Percentiles rank a stretch among this genome's conserved stretches.
Conservation (phyloP, 1,140 invertebrate species). For the Odontomachus brunneus region DNA sequence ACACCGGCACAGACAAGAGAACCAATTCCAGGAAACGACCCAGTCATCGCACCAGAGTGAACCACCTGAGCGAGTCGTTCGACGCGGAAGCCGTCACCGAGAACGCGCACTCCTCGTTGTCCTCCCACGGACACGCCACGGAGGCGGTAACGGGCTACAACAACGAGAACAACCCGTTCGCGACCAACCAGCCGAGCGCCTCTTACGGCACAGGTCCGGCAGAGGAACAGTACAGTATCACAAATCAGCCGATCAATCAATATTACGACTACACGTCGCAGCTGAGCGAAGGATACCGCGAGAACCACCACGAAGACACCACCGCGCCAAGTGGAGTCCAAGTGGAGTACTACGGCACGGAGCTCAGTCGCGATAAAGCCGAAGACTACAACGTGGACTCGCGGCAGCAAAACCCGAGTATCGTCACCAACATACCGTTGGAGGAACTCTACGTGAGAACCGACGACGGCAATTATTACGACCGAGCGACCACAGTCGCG, state of each 20-base stretch:
- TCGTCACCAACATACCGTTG: conserved; percentile 65
- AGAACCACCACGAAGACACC: conserved; percentile 37
- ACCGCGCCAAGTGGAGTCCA: conserved; percentile 45
- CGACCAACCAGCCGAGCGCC: conserved; percentile 41
- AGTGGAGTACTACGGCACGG: conserved; percentile 72
- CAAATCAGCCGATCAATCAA: conserved; percentile 47
- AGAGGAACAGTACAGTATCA: conserved; percentile 12
- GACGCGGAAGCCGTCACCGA: conserved; percentile 73
- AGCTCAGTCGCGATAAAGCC: not conserved
- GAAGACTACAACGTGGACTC: conserved; percentile 38
- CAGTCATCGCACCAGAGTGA: conserved; percentile 65
- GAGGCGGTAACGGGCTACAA: conserved; percentile 42
- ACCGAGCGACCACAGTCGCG: conserved; percentile 65
- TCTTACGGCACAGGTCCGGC: conserved; percentile 3
- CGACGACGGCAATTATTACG: conserved; percentile 72
- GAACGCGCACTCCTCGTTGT: conserved; percentile 36
- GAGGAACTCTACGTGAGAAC: conserved; percentile 79
- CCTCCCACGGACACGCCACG: not conserved
- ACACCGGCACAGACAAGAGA: conserved; percentile 58
- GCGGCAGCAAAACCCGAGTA: not conserved
- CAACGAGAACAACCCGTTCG: conserved; percentile 55
- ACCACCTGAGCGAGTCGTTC: conserved; percentile 64
- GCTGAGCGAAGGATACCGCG: not conserved
- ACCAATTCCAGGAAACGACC: conserved; percentile 69
- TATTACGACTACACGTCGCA: conserved; percentile 61